Percentiles rank a stretch among this genome's conserved stretches.
These are phyloP conservation scores for Fregata magnificens DNA, from an alignment of 2,113 vertebrate species.

Conservation along the genomic window DNA sequence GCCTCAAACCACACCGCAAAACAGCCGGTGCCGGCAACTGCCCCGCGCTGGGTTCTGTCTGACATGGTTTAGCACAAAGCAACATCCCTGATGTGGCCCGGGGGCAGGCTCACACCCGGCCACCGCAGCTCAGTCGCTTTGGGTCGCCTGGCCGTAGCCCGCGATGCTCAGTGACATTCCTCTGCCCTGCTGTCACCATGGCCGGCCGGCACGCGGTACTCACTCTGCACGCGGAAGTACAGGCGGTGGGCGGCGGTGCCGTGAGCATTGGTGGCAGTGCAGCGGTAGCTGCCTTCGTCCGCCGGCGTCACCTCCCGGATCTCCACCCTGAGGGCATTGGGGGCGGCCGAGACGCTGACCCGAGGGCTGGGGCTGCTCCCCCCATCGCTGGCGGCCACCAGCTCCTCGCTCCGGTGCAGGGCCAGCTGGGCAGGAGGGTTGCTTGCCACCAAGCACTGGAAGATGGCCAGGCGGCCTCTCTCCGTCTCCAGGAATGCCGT, in stretches of 20 bases:
- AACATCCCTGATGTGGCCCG: not conserved
- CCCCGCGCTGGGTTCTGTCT: not conserved
- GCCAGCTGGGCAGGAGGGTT: slow-evolving; percentile 59
- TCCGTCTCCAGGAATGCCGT: slow-evolving; percentile 56
- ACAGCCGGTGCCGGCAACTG: not conserved
- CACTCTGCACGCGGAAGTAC: slow-evolving; percentile 61
- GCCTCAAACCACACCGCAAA: not conserved
- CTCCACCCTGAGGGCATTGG: slow-evolving; percentile 60
- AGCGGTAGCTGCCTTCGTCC: slow-evolving; percentile 34
- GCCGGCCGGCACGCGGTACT: not conserved
- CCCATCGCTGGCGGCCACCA: not conserved
- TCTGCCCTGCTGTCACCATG: not conserved
- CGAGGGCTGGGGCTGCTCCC: not conserved
- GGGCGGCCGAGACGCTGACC: not conserved
- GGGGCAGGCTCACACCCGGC: not conserved
- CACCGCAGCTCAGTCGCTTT: too few relatives aligned
- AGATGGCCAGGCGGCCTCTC: slow-evolving; percentile 13
- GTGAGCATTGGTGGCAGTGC: slow-evolving; percentile 42
- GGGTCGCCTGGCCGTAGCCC: not conserved
- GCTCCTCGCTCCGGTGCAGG: not conserved
- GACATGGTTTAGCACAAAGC: not conserved
- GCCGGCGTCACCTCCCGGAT: not conserved
- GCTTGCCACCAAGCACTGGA: slow-evolving; percentile 70
- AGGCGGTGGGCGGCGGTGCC: not conserved
- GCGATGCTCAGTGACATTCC: not conserved